Evolutionary conservation across 30 jellyfish, hydroid and myxozoan species (phyloP).

Genomic region (Turritopsis rubra): DNA sequence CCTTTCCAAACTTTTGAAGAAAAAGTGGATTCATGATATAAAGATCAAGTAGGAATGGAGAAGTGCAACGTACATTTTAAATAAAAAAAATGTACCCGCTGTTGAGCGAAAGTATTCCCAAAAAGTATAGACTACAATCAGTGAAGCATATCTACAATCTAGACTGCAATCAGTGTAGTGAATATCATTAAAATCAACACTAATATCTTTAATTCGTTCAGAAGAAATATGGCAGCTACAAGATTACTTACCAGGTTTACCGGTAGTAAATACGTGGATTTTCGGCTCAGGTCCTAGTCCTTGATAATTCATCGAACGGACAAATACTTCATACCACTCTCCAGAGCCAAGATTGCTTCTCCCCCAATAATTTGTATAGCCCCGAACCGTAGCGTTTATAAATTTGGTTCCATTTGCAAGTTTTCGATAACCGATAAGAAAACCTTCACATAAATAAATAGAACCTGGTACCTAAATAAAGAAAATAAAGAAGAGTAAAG

Average conservation of each 20-base stretch:
- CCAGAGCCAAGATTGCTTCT: neutral
- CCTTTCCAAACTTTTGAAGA: too few species aligned
- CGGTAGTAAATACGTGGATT: neutral
- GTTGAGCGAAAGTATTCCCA: too few species aligned
- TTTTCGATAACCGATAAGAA: slow-evolving; percentile 1
- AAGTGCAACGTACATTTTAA: too few species aligned
- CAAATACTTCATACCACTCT: slow-evolving; percentile 1
- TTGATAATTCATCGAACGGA: neutral
- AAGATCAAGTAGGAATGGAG: too few species aligned
- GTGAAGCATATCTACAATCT: too few species aligned
- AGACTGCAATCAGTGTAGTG: too few species aligned
- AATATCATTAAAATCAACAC: too few species aligned
- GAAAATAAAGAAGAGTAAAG: neutral
- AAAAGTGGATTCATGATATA: too few species aligned
- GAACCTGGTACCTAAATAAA: neutral
- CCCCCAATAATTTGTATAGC: neutral
- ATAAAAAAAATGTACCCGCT: too few species aligned
- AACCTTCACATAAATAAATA: neutral
- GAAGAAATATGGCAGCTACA: neutral
- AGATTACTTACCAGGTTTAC: neutral
- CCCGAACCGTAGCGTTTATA: neutral
- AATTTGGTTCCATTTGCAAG: neutral
- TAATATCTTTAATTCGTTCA: too few species aligned
- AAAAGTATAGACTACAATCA: too few species aligned
- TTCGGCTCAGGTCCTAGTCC: slow-evolving; percentile 13